Evolutionary conservation across 2,888 invertebrate species (phyloP).

Genomic region (Gastracanthus pulcherrimus): DNA sequence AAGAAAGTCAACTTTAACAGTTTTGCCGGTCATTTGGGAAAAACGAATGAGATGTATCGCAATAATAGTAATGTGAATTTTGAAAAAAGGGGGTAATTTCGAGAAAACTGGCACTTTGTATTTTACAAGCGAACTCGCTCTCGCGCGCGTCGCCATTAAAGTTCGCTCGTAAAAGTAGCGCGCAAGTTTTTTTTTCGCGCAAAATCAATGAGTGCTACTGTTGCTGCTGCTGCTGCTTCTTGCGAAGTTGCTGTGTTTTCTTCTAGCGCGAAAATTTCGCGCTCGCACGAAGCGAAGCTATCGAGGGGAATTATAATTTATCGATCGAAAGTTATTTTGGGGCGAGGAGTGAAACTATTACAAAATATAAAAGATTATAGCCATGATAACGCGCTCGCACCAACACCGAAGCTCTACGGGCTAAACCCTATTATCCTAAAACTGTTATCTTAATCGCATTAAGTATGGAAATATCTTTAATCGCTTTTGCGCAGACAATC

Average conservation of each 20-base stretch:
- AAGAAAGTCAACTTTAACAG: no score
- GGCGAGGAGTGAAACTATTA: slow-evolving; percentile 33
- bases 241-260: slow-evolving; percentile 23
- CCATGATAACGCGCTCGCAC: neutral
- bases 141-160: slow-evolving; percentile 3
- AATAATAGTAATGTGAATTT: slow-evolving; percentile 14
- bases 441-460: slow-evolving; percentile 56
- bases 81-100: slow-evolving; percentile 14
- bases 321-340: slow-evolving; percentile 31
- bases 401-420: no score
- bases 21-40: slow-evolving; percentile 9
- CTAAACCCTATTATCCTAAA: slow-evolving; percentile 42
- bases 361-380: slow-evolving; percentile 33
- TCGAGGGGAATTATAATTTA: slow-evolving; percentile 16
- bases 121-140: slow-evolving; percentile 40
- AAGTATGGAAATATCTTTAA: slow-evolving; percentile 53
- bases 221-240: no score
- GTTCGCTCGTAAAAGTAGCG: slow-evolving; percentile 27
- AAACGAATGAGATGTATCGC: slow-evolving; percentile 1
- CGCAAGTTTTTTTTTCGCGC: neutral
- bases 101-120: slow-evolving; percentile 35
- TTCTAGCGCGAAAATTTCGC: slow-evolving; percentile 27
- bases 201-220: slow-evolving; percentile 41
- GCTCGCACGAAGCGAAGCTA: neutral
- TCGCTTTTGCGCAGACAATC: slow-evolving; percentile 46